Evolutionary conservation across 1,140 invertebrate species (phyloP).

Genomic region (Magallana angulata): DNA sequence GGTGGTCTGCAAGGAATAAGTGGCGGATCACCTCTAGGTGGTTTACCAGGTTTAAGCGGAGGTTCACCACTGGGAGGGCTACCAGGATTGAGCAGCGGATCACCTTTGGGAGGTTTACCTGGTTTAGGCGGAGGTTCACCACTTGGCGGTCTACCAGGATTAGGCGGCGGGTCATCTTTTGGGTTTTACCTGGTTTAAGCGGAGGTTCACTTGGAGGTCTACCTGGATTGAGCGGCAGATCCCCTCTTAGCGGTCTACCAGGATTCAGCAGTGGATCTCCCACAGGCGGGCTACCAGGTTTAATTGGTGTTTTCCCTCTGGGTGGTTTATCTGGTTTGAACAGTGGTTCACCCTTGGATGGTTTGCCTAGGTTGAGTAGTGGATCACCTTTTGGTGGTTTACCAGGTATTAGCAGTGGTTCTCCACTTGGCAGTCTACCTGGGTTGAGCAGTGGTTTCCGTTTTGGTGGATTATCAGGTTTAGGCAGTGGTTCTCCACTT

Average conservation of each 20-base stretch:
- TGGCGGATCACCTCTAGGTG: neutral
- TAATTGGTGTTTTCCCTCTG: neutral
- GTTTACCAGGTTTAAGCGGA: neutral
- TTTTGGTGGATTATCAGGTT: neutral
- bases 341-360: neutral
- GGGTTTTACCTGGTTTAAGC: neutral
- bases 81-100: neutral
- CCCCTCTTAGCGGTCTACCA: neutral
- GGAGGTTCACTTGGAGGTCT: neutral
- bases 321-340: neutral
- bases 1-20: neutral
- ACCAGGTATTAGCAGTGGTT: neutral
- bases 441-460: neutral
- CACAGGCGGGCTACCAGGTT: neutral
- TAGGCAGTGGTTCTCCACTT: no score
- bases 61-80: neutral
- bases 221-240: neutral
- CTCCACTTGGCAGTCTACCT: neutral
- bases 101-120: neutral
- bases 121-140: neutral
- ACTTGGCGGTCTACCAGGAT: neutral
- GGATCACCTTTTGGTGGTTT: neutral
- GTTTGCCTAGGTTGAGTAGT: neutral
- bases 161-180: neutral
- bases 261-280: neutral